Percentiles rank a stretch among this genome's conserved stretches.
Conservation (phyloP, 2,888 invertebrate species). For the Ectemnius cavifrons region DNA sequence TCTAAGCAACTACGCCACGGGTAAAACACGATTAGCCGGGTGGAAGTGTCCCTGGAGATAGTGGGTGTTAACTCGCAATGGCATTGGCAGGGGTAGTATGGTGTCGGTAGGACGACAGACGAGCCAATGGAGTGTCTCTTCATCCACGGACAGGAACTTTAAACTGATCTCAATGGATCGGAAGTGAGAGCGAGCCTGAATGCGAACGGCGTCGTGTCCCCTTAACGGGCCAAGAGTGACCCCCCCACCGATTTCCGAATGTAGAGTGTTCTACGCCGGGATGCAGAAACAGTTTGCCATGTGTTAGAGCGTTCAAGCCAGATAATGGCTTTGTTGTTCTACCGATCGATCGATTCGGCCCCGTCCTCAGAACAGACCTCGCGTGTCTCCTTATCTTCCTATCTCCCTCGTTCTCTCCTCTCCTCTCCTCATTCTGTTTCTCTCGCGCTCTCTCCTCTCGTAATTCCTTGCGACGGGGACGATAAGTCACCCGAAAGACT, state of each 20-base stretch:
- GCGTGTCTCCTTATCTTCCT: slow-evolving; percentile 43
- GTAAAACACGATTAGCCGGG: slow-evolving; percentile 12
- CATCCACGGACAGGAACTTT: slow-evolving; percentile 41
- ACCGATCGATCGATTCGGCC: slow-evolving; percentile 55
- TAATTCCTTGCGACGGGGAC: slow-evolving; percentile 53
- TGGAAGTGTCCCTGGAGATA: slow-evolving; percentile 1
- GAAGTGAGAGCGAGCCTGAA: slow-evolving; percentile 54
- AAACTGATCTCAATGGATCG: slow-evolving; percentile 53
- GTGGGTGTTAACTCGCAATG: slow-evolving; percentile 1
- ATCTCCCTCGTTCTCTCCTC: too few species aligned
- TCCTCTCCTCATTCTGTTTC: slow-evolving; percentile 8
- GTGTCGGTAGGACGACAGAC: neutral
- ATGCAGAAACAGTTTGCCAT: slow-evolving; percentile 59
- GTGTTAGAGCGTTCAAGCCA: slow-evolving; percentile 61
- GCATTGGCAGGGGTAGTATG: neutral
- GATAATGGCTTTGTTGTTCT: slow-evolving; percentile 69
- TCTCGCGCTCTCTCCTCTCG: slow-evolving; percentile 48
- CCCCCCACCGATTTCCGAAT: slow-evolving; percentile 52
- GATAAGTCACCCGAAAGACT: slow-evolving; percentile 60
- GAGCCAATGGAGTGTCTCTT: slow-evolving; percentile 25
- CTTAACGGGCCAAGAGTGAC: slow-evolving; percentile 44
- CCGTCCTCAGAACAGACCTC: slow-evolving; percentile 41
- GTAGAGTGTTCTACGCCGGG: slow-evolving; percentile 48
- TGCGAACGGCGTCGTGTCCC: slow-evolving; percentile 17
- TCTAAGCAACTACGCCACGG: neutral